Conservation (phyloP, 1,140 invertebrate genomes). For the Aradophagus sp. region DNA sequence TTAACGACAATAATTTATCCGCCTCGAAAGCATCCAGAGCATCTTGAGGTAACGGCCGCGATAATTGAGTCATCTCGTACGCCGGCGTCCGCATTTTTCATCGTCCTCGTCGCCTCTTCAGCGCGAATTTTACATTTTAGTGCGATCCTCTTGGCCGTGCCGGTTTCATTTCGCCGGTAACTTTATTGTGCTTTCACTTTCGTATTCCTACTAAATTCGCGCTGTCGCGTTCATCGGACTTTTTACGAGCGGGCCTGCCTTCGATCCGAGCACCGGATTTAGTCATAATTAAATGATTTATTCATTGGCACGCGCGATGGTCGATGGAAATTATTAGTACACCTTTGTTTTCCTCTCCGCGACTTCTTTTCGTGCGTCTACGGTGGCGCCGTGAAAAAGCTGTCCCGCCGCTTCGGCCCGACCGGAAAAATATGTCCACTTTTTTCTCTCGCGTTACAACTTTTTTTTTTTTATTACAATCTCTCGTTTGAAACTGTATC, state of each 20-base stretch:
- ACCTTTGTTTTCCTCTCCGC: slow-evolving; percentile 1
- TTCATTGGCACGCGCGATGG: slow-evolving; percentile 32
- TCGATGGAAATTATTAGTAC: slow-evolving; percentile 25
- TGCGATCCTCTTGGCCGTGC: slow-evolving; percentile 31
- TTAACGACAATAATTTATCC: slow-evolving; percentile 66
- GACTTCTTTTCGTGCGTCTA: background rate
- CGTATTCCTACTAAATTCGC: slow-evolving; percentile 41
- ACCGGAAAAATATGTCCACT: no score
- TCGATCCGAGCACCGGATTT: slow-evolving; percentile 21
- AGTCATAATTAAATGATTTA: slow-evolving; percentile 39
- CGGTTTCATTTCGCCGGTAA: slow-evolving; percentile 43
- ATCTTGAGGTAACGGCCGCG: slow-evolving; percentile 31
- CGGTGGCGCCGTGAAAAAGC: background rate
- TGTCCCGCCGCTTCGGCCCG: background rate
- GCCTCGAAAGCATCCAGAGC: slow-evolving; percentile 28
- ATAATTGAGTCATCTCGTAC: slow-evolving; percentile 65
- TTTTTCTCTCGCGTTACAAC: no score
- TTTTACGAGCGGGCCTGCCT: slow-evolving; percentile 28
- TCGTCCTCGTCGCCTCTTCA: slow-evolving; percentile 39
- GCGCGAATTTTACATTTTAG: slow-evolving; percentile 45
- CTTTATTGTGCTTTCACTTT: slow-evolving; percentile 58
- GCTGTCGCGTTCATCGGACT: slow-evolving; percentile 31
- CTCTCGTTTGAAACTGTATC: no score
- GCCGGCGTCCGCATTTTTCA: slow-evolving; percentile 59
- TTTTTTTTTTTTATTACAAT: no score